Percentiles rank a stretch among this genome's conserved stretches.
Evolutionary conservation across 1,140 invertebrate genomes (phyloP).

Genomic region (Bilobella aurantiaca): DNA sequence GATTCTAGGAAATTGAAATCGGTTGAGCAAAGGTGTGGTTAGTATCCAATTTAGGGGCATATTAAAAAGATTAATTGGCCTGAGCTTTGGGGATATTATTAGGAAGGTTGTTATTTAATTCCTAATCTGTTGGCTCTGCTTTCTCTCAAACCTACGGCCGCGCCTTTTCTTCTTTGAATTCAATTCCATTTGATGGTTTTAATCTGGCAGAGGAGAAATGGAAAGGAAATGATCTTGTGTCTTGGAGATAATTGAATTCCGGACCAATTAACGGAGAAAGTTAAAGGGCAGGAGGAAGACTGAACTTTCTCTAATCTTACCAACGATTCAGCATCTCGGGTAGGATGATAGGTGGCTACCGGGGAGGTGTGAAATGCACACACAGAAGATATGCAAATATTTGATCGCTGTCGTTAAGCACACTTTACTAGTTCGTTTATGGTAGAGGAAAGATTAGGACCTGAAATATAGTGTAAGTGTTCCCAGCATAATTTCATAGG

Average conservation of each 20-base stretch:
- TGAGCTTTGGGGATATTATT: not conserved
- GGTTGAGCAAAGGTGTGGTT: not conserved
- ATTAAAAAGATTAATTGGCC: slow-evolving; percentile 1
- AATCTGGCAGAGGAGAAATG: not conserved
- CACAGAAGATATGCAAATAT: not conserved
- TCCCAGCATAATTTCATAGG: not conserved
- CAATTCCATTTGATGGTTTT: not conserved
- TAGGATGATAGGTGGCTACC: too few species aligned
- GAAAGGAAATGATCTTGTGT: slow-evolving; percentile 7
- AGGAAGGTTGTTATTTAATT: not conserved
- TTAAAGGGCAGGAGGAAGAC: too few species aligned
- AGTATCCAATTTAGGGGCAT: not conserved
- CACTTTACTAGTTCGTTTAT: not conserved
- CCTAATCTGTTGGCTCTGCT: not conserved
- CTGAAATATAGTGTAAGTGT: not conserved
- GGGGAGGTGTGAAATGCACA: not conserved
- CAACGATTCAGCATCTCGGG: too few species aligned
- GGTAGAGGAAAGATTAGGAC: not conserved
- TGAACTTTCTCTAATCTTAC: too few species aligned
- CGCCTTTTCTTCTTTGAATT: too few species aligned
- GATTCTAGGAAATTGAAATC: too few species aligned
- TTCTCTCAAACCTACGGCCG: not conserved
- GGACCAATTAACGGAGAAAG: not conserved
- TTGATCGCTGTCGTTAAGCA: not conserved
- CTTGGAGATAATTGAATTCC: not conserved